Base-by-base conservation (phyloP, 35 echinoderm and acorn worm genomes). In the Holothuria glaberrima region DNA sequence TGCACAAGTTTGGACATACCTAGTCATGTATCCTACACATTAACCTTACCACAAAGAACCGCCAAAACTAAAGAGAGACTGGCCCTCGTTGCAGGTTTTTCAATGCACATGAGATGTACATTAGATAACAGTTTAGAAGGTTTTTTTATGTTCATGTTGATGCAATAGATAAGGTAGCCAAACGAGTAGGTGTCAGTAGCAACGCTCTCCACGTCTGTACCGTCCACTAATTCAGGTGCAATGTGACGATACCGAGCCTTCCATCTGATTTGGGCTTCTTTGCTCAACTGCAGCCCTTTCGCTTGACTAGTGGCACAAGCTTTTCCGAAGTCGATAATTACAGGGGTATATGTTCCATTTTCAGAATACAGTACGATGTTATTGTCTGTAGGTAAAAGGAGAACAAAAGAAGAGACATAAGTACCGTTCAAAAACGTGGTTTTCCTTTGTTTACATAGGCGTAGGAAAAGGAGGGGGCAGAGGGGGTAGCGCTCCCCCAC, bases 241-340 rank as follows among this genome's bases (percentile, higher is more conserved):
- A 80, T 9, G 46, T 54, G 25, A 9, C 76, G 34, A 44, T 50
- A 80, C 12, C 21, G 34, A 22, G 12, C 38, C 28, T 48, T 57
- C 75, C 75, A 80, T 80, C 17, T 41, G 4, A n/a, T 38, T 20
- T 25, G 32, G 17, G 45, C 75, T 9, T 80, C 41, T 80, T 7
- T 46, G 34, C 28, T 80, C 5, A 80, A 20, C 12, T 22, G 9
- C 4, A 57, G 20, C 24, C 20, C 20, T 0, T 48, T 80, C 32
- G 14, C 50, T 80, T 80, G 38, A 41, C 33, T 80, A 28, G 44
- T 80, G 4, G 22, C 34, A 80, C 75, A 80, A 9, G 75, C 75
- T 48, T 80, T 80, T 48, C 75, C 75, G 20, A 80, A 80, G 44
- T 80, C 75, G 20, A 80, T 57, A 4, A 80, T 46, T 12, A 80